Conservation (phyloP, 2,888 invertebrate species). For the Aporophyla nigra region DNA sequence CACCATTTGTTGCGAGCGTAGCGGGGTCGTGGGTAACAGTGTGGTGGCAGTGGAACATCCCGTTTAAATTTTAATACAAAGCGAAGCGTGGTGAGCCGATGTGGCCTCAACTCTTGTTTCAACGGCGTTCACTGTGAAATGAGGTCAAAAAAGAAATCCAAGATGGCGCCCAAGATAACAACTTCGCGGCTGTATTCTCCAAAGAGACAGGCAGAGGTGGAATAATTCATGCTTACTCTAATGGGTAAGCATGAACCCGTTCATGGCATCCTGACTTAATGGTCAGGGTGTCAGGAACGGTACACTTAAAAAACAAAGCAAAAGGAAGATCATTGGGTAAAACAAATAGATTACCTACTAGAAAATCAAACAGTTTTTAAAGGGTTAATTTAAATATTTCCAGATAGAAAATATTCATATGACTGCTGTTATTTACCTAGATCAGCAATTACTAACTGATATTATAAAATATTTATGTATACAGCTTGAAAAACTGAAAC, state of each 20-base stretch:
- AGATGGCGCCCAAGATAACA: constrained; percentile 7
- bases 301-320: background rate
- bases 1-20: background rate
- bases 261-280: too few relatives aligned
- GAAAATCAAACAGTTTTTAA: background rate
- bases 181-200: background rate
- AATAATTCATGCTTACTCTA: background rate
- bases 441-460: background rate
- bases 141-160: constrained; percentile 12
- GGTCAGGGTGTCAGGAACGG: background rate
- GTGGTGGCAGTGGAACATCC: background rate
- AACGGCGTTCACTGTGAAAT: constrained; percentile 1
- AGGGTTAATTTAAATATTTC: background rate
- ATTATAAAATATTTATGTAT: background rate
- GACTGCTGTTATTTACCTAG: too few relatives aligned
- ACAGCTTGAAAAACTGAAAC: background rate
- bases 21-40: background rate
- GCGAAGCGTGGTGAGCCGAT: background rate
- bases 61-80: background rate
- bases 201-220: too few relatives aligned
- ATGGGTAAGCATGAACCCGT: too few relatives aligned
- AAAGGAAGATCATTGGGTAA: background rate
- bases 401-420: background rate
- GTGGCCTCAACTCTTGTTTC: background rate
- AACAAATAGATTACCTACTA: background rate